Conservation (phyloP, 1,140 invertebrate species). For the Diachasma alloeum region DNA sequence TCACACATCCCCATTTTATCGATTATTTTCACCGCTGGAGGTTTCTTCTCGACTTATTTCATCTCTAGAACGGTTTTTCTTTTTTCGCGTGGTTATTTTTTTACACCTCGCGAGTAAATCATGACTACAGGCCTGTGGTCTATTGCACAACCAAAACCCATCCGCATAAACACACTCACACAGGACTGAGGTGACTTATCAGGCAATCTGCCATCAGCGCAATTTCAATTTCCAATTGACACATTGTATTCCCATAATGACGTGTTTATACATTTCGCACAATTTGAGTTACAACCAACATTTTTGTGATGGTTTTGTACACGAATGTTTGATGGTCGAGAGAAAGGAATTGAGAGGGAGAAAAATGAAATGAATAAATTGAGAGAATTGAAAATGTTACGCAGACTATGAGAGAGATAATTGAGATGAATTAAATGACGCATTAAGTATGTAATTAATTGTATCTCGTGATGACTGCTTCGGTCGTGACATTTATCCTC, state of each 20-base stretch:
- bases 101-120: too few relatives aligned
- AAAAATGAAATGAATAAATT: not conserved
- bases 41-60: too few relatives aligned
- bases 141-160: not conserved
- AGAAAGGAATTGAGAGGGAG: not conserved
- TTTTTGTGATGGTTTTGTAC: not conserved
- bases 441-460: conserved; percentile 4
- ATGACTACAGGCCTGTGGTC: not conserved
- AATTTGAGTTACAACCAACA: not conserved
- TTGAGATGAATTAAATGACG: conserved; percentile 7
- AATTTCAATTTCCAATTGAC: conserved; percentile 4
- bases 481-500: conserved; percentile 2
- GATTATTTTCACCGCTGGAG: too few relatives aligned
- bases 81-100: not conserved
- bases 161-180: too few relatives aligned
- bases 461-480: not conserved
- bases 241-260: conserved; percentile 1
- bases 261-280: not conserved
- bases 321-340: not conserved
- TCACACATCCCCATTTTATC: too few relatives aligned
- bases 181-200: too few relatives aligned
- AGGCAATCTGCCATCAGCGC: not conserved
- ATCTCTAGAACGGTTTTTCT: not conserved
- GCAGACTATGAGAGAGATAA: not conserved
- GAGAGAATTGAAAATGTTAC: not conserved